Evolutionary conservation across 2,113 vertebrate species (phyloP).

Genomic region (Sebastes fasciatus): DNA sequence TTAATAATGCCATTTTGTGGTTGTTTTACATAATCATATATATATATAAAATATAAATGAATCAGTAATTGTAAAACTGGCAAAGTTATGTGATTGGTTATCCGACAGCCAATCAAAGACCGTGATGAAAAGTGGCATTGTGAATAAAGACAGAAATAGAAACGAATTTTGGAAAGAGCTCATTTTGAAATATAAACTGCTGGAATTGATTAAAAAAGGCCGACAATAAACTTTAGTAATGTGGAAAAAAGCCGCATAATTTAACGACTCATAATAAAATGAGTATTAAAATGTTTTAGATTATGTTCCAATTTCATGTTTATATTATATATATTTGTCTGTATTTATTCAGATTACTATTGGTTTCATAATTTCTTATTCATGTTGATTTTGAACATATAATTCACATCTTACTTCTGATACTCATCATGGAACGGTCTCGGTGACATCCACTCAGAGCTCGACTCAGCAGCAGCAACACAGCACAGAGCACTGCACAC

Average conservation of each 20-base stretch:
- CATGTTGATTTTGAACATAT: background rate
- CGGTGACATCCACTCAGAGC: constrained; percentile 39
- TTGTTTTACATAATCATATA: background rate
- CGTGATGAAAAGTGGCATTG: background rate
- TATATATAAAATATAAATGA: background rate
- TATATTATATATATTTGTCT: background rate
- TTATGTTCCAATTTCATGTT: background rate
- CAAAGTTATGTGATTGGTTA: background rate
- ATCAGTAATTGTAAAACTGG: background rate
- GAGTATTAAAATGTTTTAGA: background rate
- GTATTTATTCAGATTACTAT: background rate
- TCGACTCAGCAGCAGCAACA: constrained; percentile 81
- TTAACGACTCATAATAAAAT: background rate
- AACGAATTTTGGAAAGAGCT: background rate
- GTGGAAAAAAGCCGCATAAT: background rate
- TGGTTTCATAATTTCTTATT: background rate
- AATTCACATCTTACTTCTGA: constrained; percentile 77
- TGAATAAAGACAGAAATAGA: background rate
- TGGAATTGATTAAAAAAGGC: background rate
- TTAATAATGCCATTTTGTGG: background rate
- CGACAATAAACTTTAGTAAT: background rate
- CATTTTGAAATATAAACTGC: background rate
- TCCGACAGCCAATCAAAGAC: background rate
- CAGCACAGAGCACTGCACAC: constrained; percentile 64
- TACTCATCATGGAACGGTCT: constrained; percentile 76